Conservation (phyloP, 1,140 invertebrate genomes). For the Brachystomella parvula region DNA sequence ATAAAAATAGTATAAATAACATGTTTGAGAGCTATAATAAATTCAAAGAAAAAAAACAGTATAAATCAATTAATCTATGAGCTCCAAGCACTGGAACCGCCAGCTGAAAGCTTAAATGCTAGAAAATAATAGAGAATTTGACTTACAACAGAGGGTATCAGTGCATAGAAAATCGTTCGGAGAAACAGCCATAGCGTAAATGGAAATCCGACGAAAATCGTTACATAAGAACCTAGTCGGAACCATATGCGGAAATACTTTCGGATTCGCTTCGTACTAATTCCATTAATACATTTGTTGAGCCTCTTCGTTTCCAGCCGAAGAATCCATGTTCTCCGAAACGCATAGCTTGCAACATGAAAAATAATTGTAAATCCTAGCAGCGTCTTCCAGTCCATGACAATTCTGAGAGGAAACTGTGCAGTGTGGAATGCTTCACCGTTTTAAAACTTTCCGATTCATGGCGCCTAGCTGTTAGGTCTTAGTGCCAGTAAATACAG, state of each 20-base stretch:
- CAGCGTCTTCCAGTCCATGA: conserved; percentile 37
- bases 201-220: conserved; percentile 35
- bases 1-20: too few species aligned
- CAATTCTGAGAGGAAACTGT: neutral
- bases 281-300: conserved; percentile 28
- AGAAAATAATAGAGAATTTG: conserved; percentile 3
- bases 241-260: conserved; percentile 37
- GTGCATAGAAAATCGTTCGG: conserved; percentile 27
- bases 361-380: conserved; percentile 37
- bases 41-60: too few species aligned
- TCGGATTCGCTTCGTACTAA: conserved; percentile 20
- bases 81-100: too few species aligned
- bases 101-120: too few species aligned
- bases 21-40: too few species aligned
- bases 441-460: too few species aligned
- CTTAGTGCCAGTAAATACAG: too few species aligned
- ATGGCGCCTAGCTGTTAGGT: too few species aligned
- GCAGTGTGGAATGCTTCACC: too few species aligned
- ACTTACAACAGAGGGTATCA: conserved; percentile 34
- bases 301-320: conserved; percentile 31
- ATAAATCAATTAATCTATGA: too few species aligned
- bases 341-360: conserved; percentile 29
- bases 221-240: conserved; percentile 32
- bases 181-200: conserved; percentile 35
- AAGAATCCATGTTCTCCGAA: conserved; percentile 28